Evolutionary conservation across 2,113 vertebrate species (phyloP).

Genomic region (Xiphias gladius): DNA sequence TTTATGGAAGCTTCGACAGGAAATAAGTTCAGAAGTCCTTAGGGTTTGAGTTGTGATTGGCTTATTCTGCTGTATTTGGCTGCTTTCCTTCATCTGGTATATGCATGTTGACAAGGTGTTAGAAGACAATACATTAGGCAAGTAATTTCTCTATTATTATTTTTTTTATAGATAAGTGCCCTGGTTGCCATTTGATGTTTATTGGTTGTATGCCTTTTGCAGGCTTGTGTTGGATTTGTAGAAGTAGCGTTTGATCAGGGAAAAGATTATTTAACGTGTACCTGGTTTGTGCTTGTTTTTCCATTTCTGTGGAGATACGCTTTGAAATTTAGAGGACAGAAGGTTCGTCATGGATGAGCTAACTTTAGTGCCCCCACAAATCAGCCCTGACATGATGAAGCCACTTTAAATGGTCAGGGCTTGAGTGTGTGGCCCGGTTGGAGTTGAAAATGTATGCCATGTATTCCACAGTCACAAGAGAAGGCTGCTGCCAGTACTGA

Average conservation of each 20-base stretch:
- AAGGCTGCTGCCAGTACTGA: not conserved
- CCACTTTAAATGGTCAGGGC: constrained; percentile 34
- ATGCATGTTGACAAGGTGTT: constrained; percentile 55
- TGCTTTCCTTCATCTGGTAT: constrained; percentile 50
- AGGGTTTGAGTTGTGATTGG: constrained; percentile 43
- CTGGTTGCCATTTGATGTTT: constrained; percentile 34
- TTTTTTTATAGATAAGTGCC: constrained; percentile 31
- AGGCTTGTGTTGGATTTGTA: constrained; percentile 35
- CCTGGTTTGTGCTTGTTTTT: constrained; percentile 57
- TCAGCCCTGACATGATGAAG: constrained; percentile 59
- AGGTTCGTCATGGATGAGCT: constrained; percentile 57
- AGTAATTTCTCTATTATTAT: constrained; percentile 39
- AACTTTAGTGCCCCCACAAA: constrained; percentile 68
- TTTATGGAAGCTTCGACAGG: constrained; percentile 51
- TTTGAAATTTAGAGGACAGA: constrained; percentile 55
- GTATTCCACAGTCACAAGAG: constrained; percentile 7
- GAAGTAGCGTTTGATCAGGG: not conserved
- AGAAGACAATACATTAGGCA: constrained; percentile 51
- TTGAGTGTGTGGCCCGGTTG: constrained; percentile 10
- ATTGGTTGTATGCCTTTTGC: not conserved
- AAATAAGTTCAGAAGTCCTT: constrained; percentile 50
- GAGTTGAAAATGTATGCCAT: constrained; percentile 27
- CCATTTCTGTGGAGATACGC: constrained; percentile 43
- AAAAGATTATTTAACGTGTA: constrained; percentile 50
- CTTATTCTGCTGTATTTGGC: constrained; percentile 39